These are phyloP conservation scores for Leptobrachium leishanense DNA, from an alignment of 2,113 vertebrate genomes.

Conservation along the genomic window DNA sequence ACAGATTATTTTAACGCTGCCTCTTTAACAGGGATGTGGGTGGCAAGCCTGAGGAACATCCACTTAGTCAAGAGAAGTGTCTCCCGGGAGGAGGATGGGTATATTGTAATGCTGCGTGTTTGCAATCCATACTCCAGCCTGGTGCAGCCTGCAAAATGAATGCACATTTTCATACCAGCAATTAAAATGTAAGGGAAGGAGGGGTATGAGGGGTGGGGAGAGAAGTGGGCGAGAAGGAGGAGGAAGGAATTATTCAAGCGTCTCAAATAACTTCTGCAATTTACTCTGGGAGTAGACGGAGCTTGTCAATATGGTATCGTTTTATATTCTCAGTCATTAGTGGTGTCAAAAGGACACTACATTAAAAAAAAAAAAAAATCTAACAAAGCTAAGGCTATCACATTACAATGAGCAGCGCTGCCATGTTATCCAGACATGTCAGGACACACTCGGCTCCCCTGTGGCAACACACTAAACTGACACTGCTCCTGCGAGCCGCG, in stretches of 20 bases:
- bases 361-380: constrained; percentile 37
- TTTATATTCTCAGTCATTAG: constrained; percentile 49
- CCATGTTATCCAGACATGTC: constrained; percentile 49
- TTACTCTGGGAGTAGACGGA: constrained; percentile 45
- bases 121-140: constrained; percentile 28
- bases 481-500: constrained; percentile 31
- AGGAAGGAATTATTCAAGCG: constrained; percentile 41
- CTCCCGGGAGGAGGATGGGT: constrained; percentile 41
- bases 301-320: constrained; percentile 48
- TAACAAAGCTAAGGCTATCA: constrained; percentile 47
- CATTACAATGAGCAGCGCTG: constrained; percentile 41
- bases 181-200: constrained; percentile 18
- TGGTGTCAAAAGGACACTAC: constrained; percentile 44
- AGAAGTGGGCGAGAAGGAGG: not conserved
- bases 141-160: constrained; percentile 37
- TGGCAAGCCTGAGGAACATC: constrained; percentile 38
- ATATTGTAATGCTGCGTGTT: constrained; percentile 12
- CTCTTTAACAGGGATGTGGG: constrained; percentile 31
- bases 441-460: constrained; percentile 40
- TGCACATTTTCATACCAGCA: constrained; percentile 41
- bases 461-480: constrained; percentile 45
- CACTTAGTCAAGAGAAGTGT: constrained; percentile 42
- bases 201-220: not conserved
- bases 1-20: constrained; percentile 12
- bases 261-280: constrained; percentile 49